Percentiles rank a stretch among this genome's conserved stretches.
These are phyloP conservation scores for Ctenopoma multispine DNA, from an alignment of 2,797 vertebrate species.

Conservation along the genomic window DNA sequence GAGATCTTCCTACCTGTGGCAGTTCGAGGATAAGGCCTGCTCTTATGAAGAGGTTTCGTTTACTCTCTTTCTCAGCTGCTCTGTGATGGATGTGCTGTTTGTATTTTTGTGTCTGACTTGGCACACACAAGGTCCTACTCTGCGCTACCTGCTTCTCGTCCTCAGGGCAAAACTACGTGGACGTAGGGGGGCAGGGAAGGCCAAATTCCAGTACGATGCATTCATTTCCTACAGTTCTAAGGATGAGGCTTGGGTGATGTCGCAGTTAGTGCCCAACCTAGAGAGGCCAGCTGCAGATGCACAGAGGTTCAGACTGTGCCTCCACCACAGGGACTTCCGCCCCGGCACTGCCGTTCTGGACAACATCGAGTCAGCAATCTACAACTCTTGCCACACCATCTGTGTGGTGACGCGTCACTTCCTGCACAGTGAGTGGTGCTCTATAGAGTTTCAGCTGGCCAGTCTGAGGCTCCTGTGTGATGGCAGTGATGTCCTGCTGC, in stretches of 20 bases:
- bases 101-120: conserved; percentile 31
- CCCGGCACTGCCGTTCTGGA: conserved; percentile 48
- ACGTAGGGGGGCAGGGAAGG: neutral
- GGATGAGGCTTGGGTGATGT: conserved; percentile 70
- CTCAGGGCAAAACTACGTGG: conserved; percentile 38
- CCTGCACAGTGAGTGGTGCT: conserved; percentile 75
- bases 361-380: conserved; percentile 76
- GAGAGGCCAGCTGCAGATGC: conserved; percentile 25
- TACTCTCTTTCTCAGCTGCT: conserved; percentile 25
- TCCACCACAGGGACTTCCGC: conserved; percentile 54
- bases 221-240: conserved; percentile 54
- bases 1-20: conserved; percentile 32
- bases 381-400: conserved; percentile 74
- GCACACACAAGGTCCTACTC: conserved; percentile 32
- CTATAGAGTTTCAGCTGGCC: conserved; percentile 76
- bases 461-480: conserved; percentile 64
- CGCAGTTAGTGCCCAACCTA: conserved; percentile 34
- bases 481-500: conserved; percentile 62
- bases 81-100: conserved; percentile 26
- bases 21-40: conserved; percentile 45
- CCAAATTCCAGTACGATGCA: conserved; percentile 38
- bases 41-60: conserved; percentile 36
- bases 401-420: conserved; percentile 72
- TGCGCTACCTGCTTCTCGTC: conserved; percentile 50
- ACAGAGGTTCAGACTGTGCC: conserved; percentile 33